Conservation (phyloP, 2,797 vertebrate genomes). For the Heteromormyrus szaboi region DNA sequence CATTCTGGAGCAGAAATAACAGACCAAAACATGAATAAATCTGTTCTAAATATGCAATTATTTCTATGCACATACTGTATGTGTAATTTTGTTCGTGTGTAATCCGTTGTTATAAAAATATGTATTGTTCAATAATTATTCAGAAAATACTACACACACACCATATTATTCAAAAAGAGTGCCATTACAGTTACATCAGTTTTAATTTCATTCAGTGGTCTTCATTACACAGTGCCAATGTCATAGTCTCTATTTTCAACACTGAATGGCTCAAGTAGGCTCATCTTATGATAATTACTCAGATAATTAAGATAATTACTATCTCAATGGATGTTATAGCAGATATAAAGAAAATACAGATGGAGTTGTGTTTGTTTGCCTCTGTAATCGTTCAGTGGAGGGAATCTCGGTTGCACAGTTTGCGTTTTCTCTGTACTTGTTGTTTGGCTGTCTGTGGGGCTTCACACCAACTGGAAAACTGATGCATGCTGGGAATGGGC, state of each 20-base stretch:
- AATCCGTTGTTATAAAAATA: neutral
- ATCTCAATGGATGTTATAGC: neutral
- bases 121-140: neutral
- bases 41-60: neutral
- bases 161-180: neutral
- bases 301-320: neutral
- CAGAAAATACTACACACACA: neutral
- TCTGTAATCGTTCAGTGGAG: neutral
- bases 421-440: neutral
- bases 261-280: neutral
- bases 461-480: neutral
- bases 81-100: neutral
- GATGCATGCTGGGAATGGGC: neutral
- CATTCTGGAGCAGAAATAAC: neutral
- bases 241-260: neutral
- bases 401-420: neutral
- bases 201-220: neutral
- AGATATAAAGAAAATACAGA: neutral
- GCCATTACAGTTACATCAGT: neutral
- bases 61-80: neutral
- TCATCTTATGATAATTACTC: neutral
- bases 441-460: neutral
- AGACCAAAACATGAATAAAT: neutral
- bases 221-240: neutral
- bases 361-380: neutral